Evolutionary conservation across 2,888 invertebrate genomes (phyloP).

Genomic region (Trissoscelio sp.): DNA sequence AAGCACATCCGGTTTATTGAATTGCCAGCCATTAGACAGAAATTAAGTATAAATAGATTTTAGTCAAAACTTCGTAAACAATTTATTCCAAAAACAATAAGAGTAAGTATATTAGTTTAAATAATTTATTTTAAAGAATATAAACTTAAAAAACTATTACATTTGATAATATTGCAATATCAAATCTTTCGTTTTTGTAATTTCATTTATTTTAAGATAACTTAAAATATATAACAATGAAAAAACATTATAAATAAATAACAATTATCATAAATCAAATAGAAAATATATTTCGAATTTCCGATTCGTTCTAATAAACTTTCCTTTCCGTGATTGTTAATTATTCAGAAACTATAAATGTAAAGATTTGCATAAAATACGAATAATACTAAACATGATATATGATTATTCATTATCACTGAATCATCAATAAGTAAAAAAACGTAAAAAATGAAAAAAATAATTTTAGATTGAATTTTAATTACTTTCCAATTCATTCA

Average conservation of each 20-base stretch:
- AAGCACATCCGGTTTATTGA: slow-evolving; percentile 39
- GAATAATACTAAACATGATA: not conserved
- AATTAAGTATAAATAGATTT: slow-evolving; percentile 20
- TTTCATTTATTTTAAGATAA: not conserved
- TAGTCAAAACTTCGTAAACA: not conserved
- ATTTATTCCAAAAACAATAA: slow-evolving; percentile 12
- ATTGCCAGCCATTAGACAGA: slow-evolving; percentile 14
- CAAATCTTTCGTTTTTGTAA: too few species aligned
- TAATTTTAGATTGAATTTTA: not conserved
- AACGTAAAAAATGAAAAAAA: not conserved
- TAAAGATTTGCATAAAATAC: slow-evolving; percentile 3
- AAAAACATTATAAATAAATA: not conserved
- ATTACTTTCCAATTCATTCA: not conserved
- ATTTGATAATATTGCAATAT: too few species aligned
- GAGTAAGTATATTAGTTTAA: too few species aligned
- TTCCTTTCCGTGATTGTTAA: slow-evolving; percentile 14
- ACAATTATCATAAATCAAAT: not conserved
- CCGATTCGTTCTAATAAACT: slow-evolving; percentile 41
- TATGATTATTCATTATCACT: not conserved
- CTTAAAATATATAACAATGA: not conserved
- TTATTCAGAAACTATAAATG: not conserved
- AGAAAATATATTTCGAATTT: slow-evolving; percentile 23
- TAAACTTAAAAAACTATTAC: too few species aligned
- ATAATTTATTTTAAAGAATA: not conserved
- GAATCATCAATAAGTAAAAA: not conserved